Conservation (phyloP, 2,888 invertebrate species). For the Hoplodrina ambigua region DNA sequence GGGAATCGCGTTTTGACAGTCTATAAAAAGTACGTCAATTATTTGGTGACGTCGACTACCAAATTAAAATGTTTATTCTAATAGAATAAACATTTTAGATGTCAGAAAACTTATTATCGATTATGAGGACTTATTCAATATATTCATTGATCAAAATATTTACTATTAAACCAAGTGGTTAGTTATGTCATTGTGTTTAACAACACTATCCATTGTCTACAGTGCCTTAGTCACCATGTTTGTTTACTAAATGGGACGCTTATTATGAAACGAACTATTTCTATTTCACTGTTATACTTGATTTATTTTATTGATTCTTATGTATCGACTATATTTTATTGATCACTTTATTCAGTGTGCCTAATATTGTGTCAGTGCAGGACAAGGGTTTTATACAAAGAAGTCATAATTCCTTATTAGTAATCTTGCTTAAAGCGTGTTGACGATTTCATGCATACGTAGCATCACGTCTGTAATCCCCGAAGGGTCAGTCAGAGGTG, state of each 20-base stretch:
- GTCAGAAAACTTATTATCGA: neutral
- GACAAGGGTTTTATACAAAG: neutral
- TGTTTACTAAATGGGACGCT: constrained; percentile 22
- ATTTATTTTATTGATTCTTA: constrained; percentile 1
- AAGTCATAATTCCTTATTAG: neutral
- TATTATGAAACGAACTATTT: constrained; percentile 23
- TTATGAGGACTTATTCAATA: neutral
- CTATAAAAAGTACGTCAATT: too few species aligned
- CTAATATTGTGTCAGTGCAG: neutral
- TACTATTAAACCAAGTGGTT: neutral
- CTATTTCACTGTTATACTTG: constrained; percentile 5
- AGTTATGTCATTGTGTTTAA: neutral
- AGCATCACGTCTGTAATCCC: too few species aligned
- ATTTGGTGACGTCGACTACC: too few species aligned
- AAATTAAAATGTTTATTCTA: neutral
- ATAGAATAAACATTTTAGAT: too few species aligned
- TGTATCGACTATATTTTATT: neutral
- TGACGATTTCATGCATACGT: too few species aligned
- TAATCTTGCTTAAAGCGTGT: too few species aligned
- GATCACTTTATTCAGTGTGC: neutral
- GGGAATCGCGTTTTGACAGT: too few species aligned
- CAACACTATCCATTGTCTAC: constrained; percentile 22
- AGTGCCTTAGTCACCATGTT: constrained; percentile 16
- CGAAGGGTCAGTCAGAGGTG: too few species aligned
- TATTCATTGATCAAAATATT: neutral